Percentiles rank a stretch among this genome's conserved stretches.
phyloP scores from a whole-genome alignment of 2,888 invertebrate species.

The Blastobasis adustella region DNA sequence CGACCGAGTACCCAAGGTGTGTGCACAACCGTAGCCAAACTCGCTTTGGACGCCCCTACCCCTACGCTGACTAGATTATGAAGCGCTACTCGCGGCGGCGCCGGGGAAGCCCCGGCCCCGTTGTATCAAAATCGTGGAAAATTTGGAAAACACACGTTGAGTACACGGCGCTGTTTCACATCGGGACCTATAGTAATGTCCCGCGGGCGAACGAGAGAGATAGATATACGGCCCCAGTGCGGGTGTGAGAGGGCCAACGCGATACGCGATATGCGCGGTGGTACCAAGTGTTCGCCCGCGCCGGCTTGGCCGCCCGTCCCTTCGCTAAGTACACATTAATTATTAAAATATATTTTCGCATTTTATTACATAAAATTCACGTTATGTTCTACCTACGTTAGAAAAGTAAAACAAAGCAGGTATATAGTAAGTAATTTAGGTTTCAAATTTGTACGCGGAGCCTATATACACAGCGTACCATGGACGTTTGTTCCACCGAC shows the following conservation, averaged over 20 bases:
- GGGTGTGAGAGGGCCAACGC: not conserved
- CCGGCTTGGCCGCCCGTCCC: slow-evolving; percentile 69
- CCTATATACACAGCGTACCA: slow-evolving; percentile 72
- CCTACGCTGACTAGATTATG: slow-evolving; percentile 43
- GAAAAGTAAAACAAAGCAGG: slow-evolving; percentile 70
- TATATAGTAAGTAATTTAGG: slow-evolving; percentile 63
- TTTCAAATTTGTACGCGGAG: slow-evolving; percentile 70
- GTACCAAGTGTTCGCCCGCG: slow-evolving; percentile 53
- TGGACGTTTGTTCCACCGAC: slow-evolving; percentile 67
- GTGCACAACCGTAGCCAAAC: slow-evolving; percentile 35
- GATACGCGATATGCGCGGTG: not conserved
- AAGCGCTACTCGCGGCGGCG: slow-evolving; percentile 14
- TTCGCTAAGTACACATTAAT: slow-evolving; percentile 72
- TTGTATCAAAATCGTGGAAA: slow-evolving; percentile 22
- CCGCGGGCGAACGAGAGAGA: slow-evolving; percentile 55
- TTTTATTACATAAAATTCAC: slow-evolving; percentile 75
- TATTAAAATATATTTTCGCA: slow-evolving; percentile 75
- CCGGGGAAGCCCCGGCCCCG: slow-evolving; percentile 13
- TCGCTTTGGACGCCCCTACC: slow-evolving; percentile 18
- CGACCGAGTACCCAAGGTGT: slow-evolving; percentile 59
- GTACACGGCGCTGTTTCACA: slow-evolving; percentile 46
- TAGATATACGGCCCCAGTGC: slow-evolving; percentile 8
- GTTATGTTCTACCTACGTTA: slow-evolving; percentile 73
- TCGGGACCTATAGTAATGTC: slow-evolving; percentile 59
- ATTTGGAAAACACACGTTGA: slow-evolving; percentile 48